Percentiles rank a stretch among this genome's conserved stretches.
Evolutionary conservation across 2,797 vertebrate genomes (phyloP).

Genomic region (Manis crassicaudata): DNA sequence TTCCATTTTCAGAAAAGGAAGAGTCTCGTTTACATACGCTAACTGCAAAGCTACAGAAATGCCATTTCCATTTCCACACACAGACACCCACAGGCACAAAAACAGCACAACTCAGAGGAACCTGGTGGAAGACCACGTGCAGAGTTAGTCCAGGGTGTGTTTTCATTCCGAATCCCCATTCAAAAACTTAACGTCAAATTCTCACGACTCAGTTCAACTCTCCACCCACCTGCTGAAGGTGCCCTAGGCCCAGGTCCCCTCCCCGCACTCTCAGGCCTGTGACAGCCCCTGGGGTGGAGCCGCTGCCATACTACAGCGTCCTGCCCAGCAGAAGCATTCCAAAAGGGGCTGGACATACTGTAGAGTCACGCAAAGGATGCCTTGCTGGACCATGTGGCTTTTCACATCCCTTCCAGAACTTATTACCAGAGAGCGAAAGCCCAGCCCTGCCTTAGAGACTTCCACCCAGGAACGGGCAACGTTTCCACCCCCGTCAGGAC

Average conservation of each 20-base stretch:
- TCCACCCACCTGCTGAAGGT: neutral
- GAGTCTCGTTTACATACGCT: neutral
- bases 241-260: neutral
- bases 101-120: neutral
- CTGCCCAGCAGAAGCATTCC: neutral
- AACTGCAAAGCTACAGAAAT: neutral
- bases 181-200: neutral
- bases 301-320: too few species aligned
- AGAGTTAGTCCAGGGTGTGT: slow-evolving; percentile 17
- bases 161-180: slow-evolving; percentile 34
- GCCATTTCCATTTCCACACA: neutral
- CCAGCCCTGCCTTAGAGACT: neutral
- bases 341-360: neutral
- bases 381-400: neutral
- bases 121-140: neutral
- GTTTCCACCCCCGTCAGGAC: neutral
- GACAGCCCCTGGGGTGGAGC: neutral
- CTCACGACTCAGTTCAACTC: neutral
- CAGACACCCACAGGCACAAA: neutral
- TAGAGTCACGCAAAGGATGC: neutral
- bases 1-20: neutral
- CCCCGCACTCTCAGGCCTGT: neutral
- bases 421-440: neutral
- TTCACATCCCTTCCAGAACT: neutral
- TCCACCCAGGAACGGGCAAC: neutral